A percentile compares a stretch with the other conserved stretches of the same genome.
phyloP scores from a whole-genome alignment of 2,797 vertebrate species.

The Lutjanus campechanus region DNA sequence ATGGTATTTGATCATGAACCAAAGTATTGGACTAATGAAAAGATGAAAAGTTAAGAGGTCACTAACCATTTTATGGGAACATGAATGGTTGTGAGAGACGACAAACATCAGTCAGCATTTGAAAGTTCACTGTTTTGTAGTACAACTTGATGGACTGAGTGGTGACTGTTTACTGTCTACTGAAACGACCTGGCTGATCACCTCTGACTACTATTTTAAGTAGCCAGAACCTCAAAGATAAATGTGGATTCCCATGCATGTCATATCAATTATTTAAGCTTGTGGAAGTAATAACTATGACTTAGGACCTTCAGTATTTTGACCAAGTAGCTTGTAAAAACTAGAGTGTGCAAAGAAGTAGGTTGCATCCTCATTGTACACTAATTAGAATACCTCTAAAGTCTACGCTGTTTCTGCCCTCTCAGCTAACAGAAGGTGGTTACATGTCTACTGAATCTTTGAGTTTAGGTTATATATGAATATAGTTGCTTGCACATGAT shows the following conservation, averaged over 20 bases:
- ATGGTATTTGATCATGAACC: neutral
- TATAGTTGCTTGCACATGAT: neutral
- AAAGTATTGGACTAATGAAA: neutral
- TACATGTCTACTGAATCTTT: neutral
- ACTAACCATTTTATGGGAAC: neutral
- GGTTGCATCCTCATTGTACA: neutral
- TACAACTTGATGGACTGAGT: too few species aligned
- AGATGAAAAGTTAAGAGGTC: neutral
- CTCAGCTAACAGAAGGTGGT: neutral
- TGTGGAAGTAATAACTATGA: neutral
- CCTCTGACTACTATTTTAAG: too few species aligned
- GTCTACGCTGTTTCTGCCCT: neutral
- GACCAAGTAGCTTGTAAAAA: neutral
- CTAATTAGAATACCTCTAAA: too few species aligned
- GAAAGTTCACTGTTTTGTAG: too few species aligned
- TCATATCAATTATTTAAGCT: too few species aligned
- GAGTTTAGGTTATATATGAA: slow-evolving; percentile 8
- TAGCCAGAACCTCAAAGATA: too few species aligned
- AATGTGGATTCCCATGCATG: too few species aligned
- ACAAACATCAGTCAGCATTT: neutral
- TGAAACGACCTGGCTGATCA: too few species aligned
- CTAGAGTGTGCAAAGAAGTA: neutral
- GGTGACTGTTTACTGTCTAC: too few species aligned
- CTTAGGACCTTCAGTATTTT: neutral
- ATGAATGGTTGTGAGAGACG: neutral